A percentile compares a stretch with the other conserved stretches of the same genome.
phyloP scores from a whole-genome alignment of 2,113 vertebrate species.

The Lipophrys pholis region DNA sequence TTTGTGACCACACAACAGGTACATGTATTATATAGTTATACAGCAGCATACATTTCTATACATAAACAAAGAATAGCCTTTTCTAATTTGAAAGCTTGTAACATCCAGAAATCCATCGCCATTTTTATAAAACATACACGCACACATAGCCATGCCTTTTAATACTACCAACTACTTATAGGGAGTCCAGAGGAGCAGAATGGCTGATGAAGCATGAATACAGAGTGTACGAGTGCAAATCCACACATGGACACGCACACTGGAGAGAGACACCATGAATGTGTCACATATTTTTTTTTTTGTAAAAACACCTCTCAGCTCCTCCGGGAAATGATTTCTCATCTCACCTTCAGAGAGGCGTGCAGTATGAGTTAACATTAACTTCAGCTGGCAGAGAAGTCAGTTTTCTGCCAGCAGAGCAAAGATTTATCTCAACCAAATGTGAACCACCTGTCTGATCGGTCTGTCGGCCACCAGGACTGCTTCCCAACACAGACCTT shows the following conservation, averaged over 20 bases:
- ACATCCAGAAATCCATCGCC: too few species aligned
- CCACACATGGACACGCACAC: slow-evolving; percentile 4
- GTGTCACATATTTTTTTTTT: slow-evolving; percentile 11
- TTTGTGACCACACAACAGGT: too few species aligned
- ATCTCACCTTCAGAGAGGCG: slow-evolving; percentile 53
- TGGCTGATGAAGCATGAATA: background rate
- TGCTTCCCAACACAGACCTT: slow-evolving; percentile 44
- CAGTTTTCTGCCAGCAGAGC: slow-evolving; percentile 51
- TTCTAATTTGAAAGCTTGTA: too few species aligned
- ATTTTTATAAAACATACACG: too few species aligned
- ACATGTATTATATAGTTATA: too few species aligned
- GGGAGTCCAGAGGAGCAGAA: too few species aligned
- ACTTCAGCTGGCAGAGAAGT: slow-evolving; percentile 35
- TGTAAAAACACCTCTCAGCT: slow-evolving; percentile 2
- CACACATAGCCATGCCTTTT: too few species aligned
- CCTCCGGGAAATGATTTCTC: slow-evolving; percentile 27
- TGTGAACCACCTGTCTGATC: slow-evolving; percentile 67
- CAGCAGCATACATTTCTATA: too few species aligned
- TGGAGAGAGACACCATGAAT: too few species aligned
- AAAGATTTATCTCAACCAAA: slow-evolving; percentile 64
- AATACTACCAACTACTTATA: too few species aligned
- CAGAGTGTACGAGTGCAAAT: background rate
- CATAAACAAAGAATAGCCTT: too few species aligned
- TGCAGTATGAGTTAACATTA: slow-evolving; percentile 63
- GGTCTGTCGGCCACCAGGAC: slow-evolving; percentile 47